Conservation (phyloP, 1,140 invertebrate genomes). For the Planococcus citri region DNA sequence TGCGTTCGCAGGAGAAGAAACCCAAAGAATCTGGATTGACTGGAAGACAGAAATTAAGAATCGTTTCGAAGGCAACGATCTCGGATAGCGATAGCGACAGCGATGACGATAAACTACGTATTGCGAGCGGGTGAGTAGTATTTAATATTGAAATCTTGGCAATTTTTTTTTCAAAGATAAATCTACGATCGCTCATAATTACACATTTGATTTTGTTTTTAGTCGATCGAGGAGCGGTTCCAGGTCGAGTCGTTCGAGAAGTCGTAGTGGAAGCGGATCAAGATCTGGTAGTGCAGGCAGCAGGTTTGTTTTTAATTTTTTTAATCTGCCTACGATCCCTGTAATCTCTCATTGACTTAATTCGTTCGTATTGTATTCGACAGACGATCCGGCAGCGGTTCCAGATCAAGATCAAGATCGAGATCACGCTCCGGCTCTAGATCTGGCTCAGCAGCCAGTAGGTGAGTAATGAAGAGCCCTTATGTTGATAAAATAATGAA, state of each 20-base stretch:
- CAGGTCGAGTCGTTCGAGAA: slow-evolving; percentile 22
- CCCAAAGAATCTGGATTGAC: slow-evolving; percentile 39
- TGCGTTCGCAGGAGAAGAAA: slow-evolving; percentile 31
- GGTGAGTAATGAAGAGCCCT: neutral
- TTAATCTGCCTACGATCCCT: neutral
- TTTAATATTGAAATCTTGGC: neutral
- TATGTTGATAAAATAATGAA: neutral
- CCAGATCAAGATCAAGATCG: slow-evolving; percentile 38
- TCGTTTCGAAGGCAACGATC: slow-evolving; percentile 89
- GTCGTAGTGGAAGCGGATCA: slow-evolving; percentile 24
- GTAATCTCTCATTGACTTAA: slow-evolving; percentile 32
- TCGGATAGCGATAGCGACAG: slow-evolving; percentile 87
- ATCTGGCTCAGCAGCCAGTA: slow-evolving; percentile 29
- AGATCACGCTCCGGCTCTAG: slow-evolving; percentile 34
- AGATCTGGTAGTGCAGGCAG: slow-evolving; percentile 15
- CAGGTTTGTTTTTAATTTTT: neutral
- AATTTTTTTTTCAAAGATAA: neutral
- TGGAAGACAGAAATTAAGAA: slow-evolving; percentile 69
- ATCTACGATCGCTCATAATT: neutral
- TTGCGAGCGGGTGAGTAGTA: slow-evolving; percentile 41
- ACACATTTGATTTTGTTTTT: neutral
- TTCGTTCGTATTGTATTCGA: slow-evolving; percentile 39
- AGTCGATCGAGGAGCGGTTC: slow-evolving; percentile 26
- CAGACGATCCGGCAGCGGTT: slow-evolving; percentile 33
- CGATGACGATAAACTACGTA: slow-evolving; percentile 44